These are phyloP conservation scores for Triplophysa dalaica DNA, from an alignment of 2,113 vertebrate species.

Conservation along the genomic window DNA sequence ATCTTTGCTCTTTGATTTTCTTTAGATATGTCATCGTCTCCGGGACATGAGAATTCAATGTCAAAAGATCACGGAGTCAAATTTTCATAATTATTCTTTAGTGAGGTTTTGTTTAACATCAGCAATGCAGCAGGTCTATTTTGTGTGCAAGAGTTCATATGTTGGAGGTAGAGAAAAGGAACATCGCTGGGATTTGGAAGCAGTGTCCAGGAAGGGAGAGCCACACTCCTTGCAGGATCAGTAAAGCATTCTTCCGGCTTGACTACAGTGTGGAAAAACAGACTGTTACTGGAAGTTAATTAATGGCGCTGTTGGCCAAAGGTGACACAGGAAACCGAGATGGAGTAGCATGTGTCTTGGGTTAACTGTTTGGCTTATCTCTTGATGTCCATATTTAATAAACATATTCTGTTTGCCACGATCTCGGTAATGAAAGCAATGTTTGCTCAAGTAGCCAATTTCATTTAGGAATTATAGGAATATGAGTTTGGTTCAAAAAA, in stretches of 20 bases:
- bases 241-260: background rate
- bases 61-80: background rate
- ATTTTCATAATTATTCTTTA: too few species aligned
- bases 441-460: conserved; percentile 1
- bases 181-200: background rate
- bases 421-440: conserved; percentile 24
- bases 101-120: background rate
- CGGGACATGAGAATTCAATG: background rate
- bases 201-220: conserved; percentile 1
- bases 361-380: conserved; percentile 19
- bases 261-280: conserved; percentile 16
- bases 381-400: background rate
- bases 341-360: background rate
- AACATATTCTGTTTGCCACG: background rate
- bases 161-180: background rate
- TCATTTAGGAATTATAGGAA: background rate
- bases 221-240: background rate
- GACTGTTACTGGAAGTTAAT: conserved; percentile 14
- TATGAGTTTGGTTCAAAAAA: background rate
- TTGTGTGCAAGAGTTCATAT: background rate
- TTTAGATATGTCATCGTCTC: background rate
- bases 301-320: conserved; percentile 4
- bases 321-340: conserved; percentile 15
- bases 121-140: background rate
- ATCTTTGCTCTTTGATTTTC: background rate